These are phyloP conservation scores for Himantopus leucocephalus DNA, from an alignment of 2,113 vertebrate species.

Conservation along the genomic window DNA sequence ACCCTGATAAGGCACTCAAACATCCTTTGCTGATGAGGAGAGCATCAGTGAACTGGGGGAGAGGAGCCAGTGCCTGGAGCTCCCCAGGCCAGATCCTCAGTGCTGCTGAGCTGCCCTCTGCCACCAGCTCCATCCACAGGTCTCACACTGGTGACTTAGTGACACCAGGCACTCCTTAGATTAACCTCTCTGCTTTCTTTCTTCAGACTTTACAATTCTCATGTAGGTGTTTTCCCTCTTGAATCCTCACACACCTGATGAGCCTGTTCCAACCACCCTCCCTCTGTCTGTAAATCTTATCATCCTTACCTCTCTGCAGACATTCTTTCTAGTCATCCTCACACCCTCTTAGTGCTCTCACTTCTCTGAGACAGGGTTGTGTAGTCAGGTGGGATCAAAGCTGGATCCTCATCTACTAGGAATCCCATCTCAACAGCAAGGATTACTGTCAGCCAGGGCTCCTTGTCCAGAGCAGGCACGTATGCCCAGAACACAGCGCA, in stretches of 20 bases:
- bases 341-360: accelerated
- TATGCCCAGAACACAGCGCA: background rate
- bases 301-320: background rate
- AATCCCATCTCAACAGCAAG: background rate
- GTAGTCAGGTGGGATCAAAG: background rate
- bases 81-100: background rate
- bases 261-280: background rate
- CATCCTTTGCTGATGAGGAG: background rate
- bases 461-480: accelerated
- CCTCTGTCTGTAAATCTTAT: background rate
- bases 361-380: background rate
- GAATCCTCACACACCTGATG: background rate
- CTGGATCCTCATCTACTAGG: background rate
- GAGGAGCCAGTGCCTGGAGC: background rate
- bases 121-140: background rate
- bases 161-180: background rate
- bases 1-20: background rate
- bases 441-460: background rate
- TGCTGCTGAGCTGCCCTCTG: background rate
- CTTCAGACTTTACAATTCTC: background rate
- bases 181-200: background rate
- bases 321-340: background rate
- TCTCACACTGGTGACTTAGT: background rate
- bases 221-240: background rate
- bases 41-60: background rate